A percentile compares a stretch with the other conserved stretches of the same genome.
These are phyloP conservation scores for Caenorhabditis imperialis DNA, from an alignment of 2,888 invertebrate species.

Conservation along the genomic window DNA sequence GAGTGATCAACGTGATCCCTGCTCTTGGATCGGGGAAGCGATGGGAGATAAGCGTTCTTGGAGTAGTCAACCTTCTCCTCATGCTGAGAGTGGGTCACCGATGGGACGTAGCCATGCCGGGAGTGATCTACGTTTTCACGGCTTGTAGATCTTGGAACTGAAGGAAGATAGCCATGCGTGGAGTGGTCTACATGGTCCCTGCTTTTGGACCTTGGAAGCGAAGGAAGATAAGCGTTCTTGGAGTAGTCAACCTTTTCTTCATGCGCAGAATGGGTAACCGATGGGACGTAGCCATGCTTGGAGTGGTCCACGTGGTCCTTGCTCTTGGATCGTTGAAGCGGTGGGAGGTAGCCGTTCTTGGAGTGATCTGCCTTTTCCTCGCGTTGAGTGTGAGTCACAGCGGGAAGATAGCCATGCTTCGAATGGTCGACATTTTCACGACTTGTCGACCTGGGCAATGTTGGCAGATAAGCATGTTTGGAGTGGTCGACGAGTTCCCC, in stretches of 20 bases:
- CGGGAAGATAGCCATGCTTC: constrained; percentile 24
- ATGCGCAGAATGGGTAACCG: too few relatives aligned
- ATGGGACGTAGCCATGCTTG: constrained; percentile 42
- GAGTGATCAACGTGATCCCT: constrained; percentile 9
- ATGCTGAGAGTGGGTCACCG: constrained; percentile 3
- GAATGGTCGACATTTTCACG: constrained; percentile 5
- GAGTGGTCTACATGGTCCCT: too few relatives aligned
- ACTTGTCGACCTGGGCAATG: constrained; percentile 1
- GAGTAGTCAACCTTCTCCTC: not conserved
- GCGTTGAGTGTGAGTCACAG: constrained; percentile 4
- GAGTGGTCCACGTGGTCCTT: constrained; percentile 16
- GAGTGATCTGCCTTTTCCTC: not conserved
- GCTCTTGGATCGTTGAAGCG: not conserved
- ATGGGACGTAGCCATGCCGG: constrained; percentile 22
- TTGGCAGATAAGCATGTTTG: constrained; percentile 16
- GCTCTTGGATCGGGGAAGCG: constrained; percentile 3
- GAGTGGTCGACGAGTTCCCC: not conserved
- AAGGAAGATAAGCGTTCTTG: too few relatives aligned
- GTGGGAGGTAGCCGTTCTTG: not conserved
- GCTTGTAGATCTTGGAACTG: not conserved
- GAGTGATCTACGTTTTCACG: constrained; percentile 6
- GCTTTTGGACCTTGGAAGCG: too few relatives aligned
- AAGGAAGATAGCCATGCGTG: too few relatives aligned
- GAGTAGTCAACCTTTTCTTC: too few relatives aligned
- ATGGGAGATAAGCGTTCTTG: constrained; percentile 20